Base-by-base conservation (phyloP, 2,888 invertebrate species). In the Amaurobius ferox region DNA sequence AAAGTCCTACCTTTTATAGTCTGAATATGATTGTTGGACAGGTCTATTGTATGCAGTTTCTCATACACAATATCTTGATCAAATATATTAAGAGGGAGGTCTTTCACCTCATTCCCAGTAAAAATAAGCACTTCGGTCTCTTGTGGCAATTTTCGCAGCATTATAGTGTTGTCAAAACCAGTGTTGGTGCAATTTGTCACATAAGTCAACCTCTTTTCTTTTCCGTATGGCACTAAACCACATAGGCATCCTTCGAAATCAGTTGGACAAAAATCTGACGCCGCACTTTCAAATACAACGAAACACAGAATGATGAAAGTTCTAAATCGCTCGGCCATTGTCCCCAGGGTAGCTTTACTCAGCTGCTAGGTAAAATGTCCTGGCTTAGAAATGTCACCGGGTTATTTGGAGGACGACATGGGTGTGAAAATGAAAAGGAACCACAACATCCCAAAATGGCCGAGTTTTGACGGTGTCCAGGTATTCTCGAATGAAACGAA, bases 1-100 rank as follows among this genome's bases (percentile, higher is more conserved):
- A 94, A 95, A 0, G 94, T 92, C 90, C 95, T 95, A 0, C 95
- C 95, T 86, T 94, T 93, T 67, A 95, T 95, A 88, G 94, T 94
- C 64, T 93, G 91, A 61, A 95, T 95, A 19, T 93, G 93, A 90
- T 95, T 95, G 90, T 93, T 94, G 87, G 94, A 94, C 94, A 95
- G 94, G 89, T 95, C 95, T 3, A 94, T 93, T 5, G 74, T 80
- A 87, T 93, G 93, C 67, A 95, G 91, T 64, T 93, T 91, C 29
- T 92, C 93, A 83, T 94, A 93, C 70, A 93, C 92, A 83, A 93
- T 93, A 32, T 93, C 92, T 40, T 93, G 93, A 0, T 95, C 95
- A 90, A 95, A 95, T 0, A 95, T 92, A 90, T 95, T 95, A 92
- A 93, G 93, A 1, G 94, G 94, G 64, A 95, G 91, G 74, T 93